Evolutionary conservation across 2,888 invertebrate species (phyloP).

Genomic region (Lathronympha strigana): DNA sequence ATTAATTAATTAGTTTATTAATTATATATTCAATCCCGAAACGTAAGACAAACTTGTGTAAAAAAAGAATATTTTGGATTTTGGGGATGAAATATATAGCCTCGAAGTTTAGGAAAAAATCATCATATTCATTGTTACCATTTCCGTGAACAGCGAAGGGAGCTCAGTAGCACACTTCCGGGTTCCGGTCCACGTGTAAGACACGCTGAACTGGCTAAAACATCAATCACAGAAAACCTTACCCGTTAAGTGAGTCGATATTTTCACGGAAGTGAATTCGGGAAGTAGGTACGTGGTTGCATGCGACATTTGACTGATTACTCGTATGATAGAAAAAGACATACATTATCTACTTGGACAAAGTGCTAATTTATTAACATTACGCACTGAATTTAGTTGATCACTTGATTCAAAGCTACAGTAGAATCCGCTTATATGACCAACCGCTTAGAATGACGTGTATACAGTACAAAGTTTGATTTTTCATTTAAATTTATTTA

Average conservation of each 20-base stretch:
- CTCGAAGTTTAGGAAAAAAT: neutral
- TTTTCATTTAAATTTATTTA: too few relatives aligned
- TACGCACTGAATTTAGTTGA: too few relatives aligned
- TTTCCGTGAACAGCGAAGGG: neutral
- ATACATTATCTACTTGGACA: conserved; percentile 15
- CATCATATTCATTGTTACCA: neutral
- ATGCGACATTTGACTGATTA: conserved; percentile 24
- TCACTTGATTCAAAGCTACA: too few relatives aligned
- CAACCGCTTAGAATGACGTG: too few relatives aligned
- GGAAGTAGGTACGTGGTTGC: conserved; percentile 29
- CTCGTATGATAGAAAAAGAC: conserved; percentile 26
- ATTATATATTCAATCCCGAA: too few relatives aligned
- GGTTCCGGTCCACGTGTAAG: neutral
- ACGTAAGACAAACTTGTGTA: too few relatives aligned
- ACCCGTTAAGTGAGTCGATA: conserved; percentile 22
- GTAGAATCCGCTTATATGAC: too few relatives aligned
- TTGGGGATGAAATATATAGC: neutral
- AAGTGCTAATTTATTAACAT: too few relatives aligned
- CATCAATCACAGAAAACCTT: conserved; percentile 29
- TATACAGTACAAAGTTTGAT: too few relatives aligned
- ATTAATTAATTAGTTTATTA: too few relatives aligned
- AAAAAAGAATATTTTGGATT: neutral
- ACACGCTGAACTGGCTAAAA: neutral
- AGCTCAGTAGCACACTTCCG: conserved; percentile 11
- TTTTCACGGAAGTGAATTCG: conserved; percentile 35